Evolutionary conservation across 2,797 vertebrate species (phyloP), one percentile per base, ranked within the genome.

Genomic region (Darevskia mixta): DNA sequence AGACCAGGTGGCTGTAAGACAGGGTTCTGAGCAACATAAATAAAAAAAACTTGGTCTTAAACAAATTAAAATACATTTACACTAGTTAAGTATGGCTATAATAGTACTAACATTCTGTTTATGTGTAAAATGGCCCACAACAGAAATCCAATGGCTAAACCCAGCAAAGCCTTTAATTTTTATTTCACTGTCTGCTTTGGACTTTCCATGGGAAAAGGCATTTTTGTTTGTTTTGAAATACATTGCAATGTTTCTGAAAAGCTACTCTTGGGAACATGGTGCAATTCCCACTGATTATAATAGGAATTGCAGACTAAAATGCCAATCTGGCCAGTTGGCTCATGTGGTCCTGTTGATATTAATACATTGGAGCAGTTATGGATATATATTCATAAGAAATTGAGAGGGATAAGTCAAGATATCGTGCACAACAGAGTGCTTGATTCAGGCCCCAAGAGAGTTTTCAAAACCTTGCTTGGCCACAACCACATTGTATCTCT

Each of bases 141-240:
- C 27, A 13, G 9, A 35, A 38, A 45, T 25, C 17, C 58, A 27
- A 8, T 35, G 64, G 15, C 55, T 29, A 64, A 76, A 75, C 32
- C 32, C 49, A 75, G 49, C 9, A 38, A 17, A 29, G 35, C 35
- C 10, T 64, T 43, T 20, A 41, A 61, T 32, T 76, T 61, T 64
- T 55, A 72, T 83, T 83, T 25, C 82, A 18, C 23, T 20, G 27
- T 64, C 38, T 83, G 58, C 73, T 66, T 85, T 64, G 29, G 23
- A 8, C 35, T 41, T 76, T 85, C 72, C 38, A 85, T 66, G 58
- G 83, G 72, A 75, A 83, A 84, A 17, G 5, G 6, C 20, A 35
- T 58, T 38, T 55, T 72, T 55, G 38, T 83, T 84, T 84, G 49
- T 84, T 84, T 75, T 83, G 13, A 75, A 84, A 61, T 61, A 17